Base-by-base conservation (phyloP, 2,888 invertebrate genomes). In the Tortricodes alternella region DNA sequence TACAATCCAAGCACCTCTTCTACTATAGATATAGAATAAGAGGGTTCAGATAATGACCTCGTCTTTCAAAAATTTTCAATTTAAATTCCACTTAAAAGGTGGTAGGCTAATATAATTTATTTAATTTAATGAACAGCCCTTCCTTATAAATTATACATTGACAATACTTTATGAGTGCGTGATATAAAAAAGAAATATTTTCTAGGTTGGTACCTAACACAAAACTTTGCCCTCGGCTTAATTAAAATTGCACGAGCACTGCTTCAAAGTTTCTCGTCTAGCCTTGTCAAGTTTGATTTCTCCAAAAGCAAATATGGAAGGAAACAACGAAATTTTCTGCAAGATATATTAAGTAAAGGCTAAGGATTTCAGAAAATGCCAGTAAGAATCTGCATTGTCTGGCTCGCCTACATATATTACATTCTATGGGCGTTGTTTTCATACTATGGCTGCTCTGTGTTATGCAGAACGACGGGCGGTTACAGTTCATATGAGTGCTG, bases 341-440 rank as follows among this genome's bases (percentile, higher is more conserved):
- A 46, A 46, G 39, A 53, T 46, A 23, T 46, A 53, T 55, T 49
- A 37, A 55, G 41, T 55, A 15, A 35, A 21, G 29, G 19, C 43
- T 18, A 23, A 49, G 55, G 43, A 49, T 49, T 55, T 43, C 49
- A 49, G 43, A 43, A 55, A 49, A 55, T 49, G 41, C 43, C 37
- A 37, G 55, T 55, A 55, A 49, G 49, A 55, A 49, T 55, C 49
- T 49, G 49, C 55, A 49, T 55, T 55, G 55, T 55, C 55, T 64
- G 60, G 58, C 51, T 63, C 46, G 62, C 52, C 60, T 60, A 66
- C 67, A 69, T 66, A 69, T 73, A 77, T 77, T 74, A 75, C 72
- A 75, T 76, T 77, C 67, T 73, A 70, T 64, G 67, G 65, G 60
- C 67, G 65, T 69, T 70, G 70, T 65, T 70, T 67, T 66, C 68